phyloP scores from a whole-genome alignment of 1,140 invertebrate genomes.

The Drosophila kepulauana region DNA sequence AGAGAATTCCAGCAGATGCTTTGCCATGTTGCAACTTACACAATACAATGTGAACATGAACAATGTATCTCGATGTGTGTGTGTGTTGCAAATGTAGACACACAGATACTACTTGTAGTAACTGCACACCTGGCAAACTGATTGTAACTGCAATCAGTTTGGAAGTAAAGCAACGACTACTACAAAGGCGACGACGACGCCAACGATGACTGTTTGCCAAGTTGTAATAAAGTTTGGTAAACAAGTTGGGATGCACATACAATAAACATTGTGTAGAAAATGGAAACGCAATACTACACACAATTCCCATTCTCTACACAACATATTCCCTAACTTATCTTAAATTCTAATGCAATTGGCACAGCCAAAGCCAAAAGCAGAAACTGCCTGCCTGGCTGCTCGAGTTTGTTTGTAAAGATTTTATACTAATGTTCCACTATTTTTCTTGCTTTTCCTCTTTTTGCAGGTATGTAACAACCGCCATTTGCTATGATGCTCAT shows the following conservation, averaged over 20 bases:
- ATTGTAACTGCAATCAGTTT: slow-evolving; percentile 77
- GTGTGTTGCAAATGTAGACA: not conserved
- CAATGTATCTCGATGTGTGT: slow-evolving; percentile 15
- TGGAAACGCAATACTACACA: slow-evolving; percentile 38
- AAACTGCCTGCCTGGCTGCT: slow-evolving; percentile 13
- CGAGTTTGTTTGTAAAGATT: slow-evolving; percentile 55
- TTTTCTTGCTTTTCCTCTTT: slow-evolving; percentile 52
- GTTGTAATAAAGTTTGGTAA: slow-evolving; percentile 83
- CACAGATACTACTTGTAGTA: slow-evolving; percentile 8
- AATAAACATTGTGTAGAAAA: slow-evolving; percentile 19
- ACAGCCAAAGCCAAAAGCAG: slow-evolving; percentile 4
- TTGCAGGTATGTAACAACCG: slow-evolving; percentile 68
- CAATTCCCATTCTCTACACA: slow-evolving; percentile 15
- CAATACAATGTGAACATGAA: slow-evolving; percentile 39
- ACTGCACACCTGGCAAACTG: slow-evolving; percentile 52
- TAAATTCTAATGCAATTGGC: slow-evolving; percentile 79
- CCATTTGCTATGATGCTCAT: slow-evolving; percentile 61
- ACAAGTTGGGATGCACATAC: slow-evolving; percentile 59
- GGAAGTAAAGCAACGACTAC: slow-evolving; percentile 40
- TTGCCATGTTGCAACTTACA: slow-evolving; percentile 38
- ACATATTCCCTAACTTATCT: slow-evolving; percentile 63
- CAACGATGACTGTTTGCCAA: slow-evolving; percentile 79
- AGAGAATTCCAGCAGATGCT: slow-evolving; percentile 8
- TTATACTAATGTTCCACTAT: slow-evolving; percentile 59
- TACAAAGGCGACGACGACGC: slow-evolving; percentile 79